Conservation (phyloP, 2,113 vertebrate genomes). For the Cyprinodon tularosa region DNA sequence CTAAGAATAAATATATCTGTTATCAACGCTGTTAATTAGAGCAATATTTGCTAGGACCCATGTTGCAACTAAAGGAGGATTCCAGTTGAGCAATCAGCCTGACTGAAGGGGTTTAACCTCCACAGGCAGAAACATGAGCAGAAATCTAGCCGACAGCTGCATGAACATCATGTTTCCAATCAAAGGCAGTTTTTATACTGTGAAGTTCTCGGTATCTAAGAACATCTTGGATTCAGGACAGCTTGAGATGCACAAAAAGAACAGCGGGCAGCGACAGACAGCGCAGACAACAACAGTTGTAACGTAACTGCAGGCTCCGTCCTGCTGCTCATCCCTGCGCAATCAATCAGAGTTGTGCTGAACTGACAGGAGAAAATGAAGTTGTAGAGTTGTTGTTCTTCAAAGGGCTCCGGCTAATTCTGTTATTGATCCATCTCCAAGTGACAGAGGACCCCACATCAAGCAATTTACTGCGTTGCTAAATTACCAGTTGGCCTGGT, state of each 20-base stretch:
- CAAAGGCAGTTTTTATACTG: not conserved
- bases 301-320: conserved; percentile 14
- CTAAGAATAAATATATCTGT: not conserved
- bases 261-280: conserved; percentile 2
- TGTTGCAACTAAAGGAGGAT: conserved; percentile 3
- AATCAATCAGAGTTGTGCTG: conserved; percentile 55
- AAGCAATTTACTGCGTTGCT: conserved; percentile 35
- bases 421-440: conserved; percentile 54
- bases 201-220: not conserved
- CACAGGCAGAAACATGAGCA: conserved; percentile 18
- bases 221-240: not conserved
- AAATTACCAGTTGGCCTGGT: conserved; percentile 29
- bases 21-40: not conserved
- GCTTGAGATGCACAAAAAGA: not conserved
- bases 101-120: conserved; percentile 8
- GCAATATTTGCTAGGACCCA: conserved; percentile 1
- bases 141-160: conserved; percentile 17
- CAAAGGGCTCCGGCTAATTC: conserved; percentile 55
- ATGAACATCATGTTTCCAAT: not conserved
- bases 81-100: conserved; percentile 25
- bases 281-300: not conserved
- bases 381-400: conserved; percentile 41
- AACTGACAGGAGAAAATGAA: conserved; percentile 62
- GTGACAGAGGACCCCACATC: conserved; percentile 40
- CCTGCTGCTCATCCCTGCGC: conserved; percentile 17